These are phyloP conservation scores for Cinclus mexicanus DNA, from an alignment of 2,113 vertebrate species.

Conservation along the genomic window DNA sequence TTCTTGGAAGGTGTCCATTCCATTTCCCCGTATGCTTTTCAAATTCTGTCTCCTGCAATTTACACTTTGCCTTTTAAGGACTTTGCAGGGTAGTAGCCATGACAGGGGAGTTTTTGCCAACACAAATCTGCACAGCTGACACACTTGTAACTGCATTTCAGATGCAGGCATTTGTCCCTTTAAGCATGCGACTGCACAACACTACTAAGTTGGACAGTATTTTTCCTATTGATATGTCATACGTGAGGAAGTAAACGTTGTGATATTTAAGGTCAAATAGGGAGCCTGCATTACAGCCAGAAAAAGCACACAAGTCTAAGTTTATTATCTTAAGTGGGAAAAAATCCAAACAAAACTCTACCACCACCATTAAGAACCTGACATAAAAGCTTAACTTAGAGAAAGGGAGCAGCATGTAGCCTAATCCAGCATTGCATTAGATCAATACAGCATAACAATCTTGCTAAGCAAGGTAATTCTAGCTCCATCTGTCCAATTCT, in stretches of 20 bases:
- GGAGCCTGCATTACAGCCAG: not conserved
- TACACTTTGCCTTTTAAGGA: not conserved
- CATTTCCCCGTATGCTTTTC: not conserved
- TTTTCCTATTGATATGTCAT: not conserved
- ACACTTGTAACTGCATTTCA: not conserved
- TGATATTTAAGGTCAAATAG: not conserved
- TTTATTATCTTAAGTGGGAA: not conserved
- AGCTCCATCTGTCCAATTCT: not conserved
- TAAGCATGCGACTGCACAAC: not conserved
- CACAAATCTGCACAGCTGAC: not conserved
- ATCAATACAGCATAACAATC: not conserved
- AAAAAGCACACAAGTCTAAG: not conserved
- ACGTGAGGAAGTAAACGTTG: not conserved
- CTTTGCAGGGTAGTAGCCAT: not conserved
- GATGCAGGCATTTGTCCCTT: not conserved
- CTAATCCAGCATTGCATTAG: not conserved
- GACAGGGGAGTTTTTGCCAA: not conserved
- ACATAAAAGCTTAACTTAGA: not conserved
- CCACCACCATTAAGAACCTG: not conserved
- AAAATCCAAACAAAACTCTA: not conserved
- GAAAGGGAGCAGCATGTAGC: not conserved
- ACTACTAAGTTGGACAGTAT: not conserved
- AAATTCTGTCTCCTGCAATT: not conserved
- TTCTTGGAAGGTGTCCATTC: not conserved
- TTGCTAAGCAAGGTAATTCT: constrained; percentile 3